A percentile compares a stretch with the other conserved stretches of the same genome.
Conservation (phyloP, 2,888 invertebrate species). For the Tiphia femorata region DNA sequence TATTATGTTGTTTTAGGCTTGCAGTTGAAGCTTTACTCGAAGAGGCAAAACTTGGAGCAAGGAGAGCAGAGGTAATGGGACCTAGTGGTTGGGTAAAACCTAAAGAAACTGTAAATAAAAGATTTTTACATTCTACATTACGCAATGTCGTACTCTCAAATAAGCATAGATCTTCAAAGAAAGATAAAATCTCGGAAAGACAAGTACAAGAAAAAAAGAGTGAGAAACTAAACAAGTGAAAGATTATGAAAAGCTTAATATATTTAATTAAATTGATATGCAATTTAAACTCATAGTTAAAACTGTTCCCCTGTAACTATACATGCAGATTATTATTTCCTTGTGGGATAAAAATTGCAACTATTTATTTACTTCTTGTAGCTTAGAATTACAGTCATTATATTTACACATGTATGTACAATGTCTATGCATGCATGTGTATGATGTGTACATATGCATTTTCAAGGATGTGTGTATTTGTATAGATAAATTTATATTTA, state of each 20-base stretch:
- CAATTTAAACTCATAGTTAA: too few species aligned
- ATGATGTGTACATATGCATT: too few species aligned
- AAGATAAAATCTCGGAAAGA: slow-evolving; percentile 27
- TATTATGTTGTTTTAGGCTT: slow-evolving; percentile 41
- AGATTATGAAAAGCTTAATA: too few species aligned
- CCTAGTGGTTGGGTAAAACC: slow-evolving; percentile 66
- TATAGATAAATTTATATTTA: too few species aligned
- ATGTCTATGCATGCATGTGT: too few species aligned
- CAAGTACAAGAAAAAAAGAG: slow-evolving; percentile 21
- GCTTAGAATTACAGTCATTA: neutral
- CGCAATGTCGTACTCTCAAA: slow-evolving; percentile 62
- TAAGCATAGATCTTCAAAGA: slow-evolving; percentile 37
- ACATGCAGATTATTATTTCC: neutral
- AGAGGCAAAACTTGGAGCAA: slow-evolving; percentile 63
- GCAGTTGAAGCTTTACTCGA: slow-evolving; percentile 65
- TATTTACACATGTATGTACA: neutral
- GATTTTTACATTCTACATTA: slow-evolving; percentile 64
- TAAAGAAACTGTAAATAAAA: slow-evolving; percentile 63
- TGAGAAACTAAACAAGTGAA: slow-evolving; percentile 15
- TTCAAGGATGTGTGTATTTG: too few species aligned
- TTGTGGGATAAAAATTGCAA: neutral
- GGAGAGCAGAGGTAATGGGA: slow-evolving; percentile 63
- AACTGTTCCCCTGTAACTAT: too few species aligned
- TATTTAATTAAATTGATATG: too few species aligned
- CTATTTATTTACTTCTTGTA: neutral